Conservation (phyloP, 1,140 invertebrate species). For the Ceratoteleas bidentatus region DNA sequence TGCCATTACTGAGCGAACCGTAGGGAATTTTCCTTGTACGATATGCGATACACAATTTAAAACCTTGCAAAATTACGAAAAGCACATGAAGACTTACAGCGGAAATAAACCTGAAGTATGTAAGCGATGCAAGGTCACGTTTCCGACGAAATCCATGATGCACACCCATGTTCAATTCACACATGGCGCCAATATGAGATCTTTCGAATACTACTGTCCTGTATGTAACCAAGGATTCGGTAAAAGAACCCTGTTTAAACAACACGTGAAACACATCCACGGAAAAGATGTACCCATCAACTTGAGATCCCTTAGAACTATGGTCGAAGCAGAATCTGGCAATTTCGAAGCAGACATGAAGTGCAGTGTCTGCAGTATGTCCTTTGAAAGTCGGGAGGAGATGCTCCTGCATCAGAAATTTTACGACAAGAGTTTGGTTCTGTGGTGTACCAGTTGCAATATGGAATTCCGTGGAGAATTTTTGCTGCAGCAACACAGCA, state of each 20-base stretch:
- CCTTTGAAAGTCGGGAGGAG: conserved; percentile 64
- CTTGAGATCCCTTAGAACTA: neutral
- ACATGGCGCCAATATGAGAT: neutral
- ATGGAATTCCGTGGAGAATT: conserved; percentile 67
- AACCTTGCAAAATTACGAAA: conserved; percentile 43
- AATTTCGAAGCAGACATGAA: neutral
- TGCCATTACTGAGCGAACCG: too few species aligned
- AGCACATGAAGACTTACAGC: conserved; percentile 52
- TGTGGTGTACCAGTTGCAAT: conserved; percentile 55
- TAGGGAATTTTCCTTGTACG: conserved; percentile 47
- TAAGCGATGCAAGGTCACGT: conserved; percentile 41
- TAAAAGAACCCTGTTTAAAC: neutral
- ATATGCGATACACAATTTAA: conserved; percentile 66
- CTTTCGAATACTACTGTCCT: neutral
- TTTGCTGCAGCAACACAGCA: conserved; percentile 62
- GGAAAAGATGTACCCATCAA: conserved; percentile 6
- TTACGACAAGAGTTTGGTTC: conserved; percentile 46
- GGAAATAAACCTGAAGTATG: conserved; percentile 23
- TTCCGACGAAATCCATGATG: conserved; percentile 52
- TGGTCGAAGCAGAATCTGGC: neutral
- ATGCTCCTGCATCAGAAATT: conserved; percentile 56
- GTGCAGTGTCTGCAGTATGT: conserved; percentile 62
- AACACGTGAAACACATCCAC: conserved; percentile 48
- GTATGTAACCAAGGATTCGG: conserved; percentile 42
- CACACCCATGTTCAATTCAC: conserved; percentile 40